Base-by-base conservation (phyloP, 2,888 invertebrate genomes). In the Muscina levida region DNA sequence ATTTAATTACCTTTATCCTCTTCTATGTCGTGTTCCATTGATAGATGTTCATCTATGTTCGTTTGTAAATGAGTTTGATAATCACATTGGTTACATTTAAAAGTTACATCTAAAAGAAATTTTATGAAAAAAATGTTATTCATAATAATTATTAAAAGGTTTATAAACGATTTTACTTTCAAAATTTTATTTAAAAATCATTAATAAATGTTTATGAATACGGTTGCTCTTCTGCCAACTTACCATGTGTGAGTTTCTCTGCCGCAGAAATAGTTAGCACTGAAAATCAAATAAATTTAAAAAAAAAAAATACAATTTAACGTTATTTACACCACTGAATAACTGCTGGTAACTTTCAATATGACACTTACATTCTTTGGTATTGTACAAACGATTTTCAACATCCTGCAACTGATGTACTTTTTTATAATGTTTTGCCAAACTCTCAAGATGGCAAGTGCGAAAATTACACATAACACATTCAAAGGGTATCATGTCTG, bases 1-100 rank as follows among this genome's bases (percentile, higher is more conserved):
- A n/a, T n/a, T n/a, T n/a, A n/a, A n/a, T n/a, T 68, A 87, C 87
- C 87, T 31, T 84, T 85, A 42, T 87, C 86, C 0, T 85, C 84
- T 37, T 85, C 85, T 39, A 86, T 85, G 53, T 84, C 85, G 51
- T 87, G 87, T 56, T 85, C 83, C 6, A 85, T 67, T 4, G 84
- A 82, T 0, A 88, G 83, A 84, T 87, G 87, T 15, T 82, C 82
- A n/a, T 86, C 85, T 82, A 87, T 86, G 17, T 84, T 83, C 3
- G 67, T 19, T 19, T 85, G 71, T 1, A 42, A 70, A 8, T 2
- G 11, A 10, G 70, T 66, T 57, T 77, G 26, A 51, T 76, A 77
- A 24, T 48, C 37, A 39, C 83, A 83, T 15, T 56, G 13, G 0
- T 48, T 19, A n/a, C 83, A 83, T 24, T 66, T 51, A 10, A 71